Base-by-base conservation (phyloP, 1,140 invertebrate genomes). In the Octopus sinensis region DNA sequence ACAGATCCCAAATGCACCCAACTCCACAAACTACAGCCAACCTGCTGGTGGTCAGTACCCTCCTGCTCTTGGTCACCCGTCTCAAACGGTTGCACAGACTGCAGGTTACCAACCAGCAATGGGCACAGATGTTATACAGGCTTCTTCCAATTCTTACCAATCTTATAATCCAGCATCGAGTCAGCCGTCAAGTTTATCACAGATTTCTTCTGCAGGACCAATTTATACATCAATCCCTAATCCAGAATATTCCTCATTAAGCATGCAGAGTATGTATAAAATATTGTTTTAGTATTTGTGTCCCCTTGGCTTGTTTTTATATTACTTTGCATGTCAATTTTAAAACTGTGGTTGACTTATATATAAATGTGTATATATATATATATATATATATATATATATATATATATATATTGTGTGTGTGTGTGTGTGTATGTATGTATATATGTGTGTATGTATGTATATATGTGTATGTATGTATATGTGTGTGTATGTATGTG, bases 101-200 rank as follows among this genome's bases (percentile, higher is more conserved):
- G 68, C 68, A 12, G 68, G 17, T 23, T 73, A 73, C 68, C 68
- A 7, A 73, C 68, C 17, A 23, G 17, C 68, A n/a, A 13, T 73
- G 17, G 0, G 5, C 6, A 73, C 68, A 73, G 68, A 73, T 73
- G 56, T 62, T 17, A 62, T 62, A 62, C 56, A 62, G 56, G 56
- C 56, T 12, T 17, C 56, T 12, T 17, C 56, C 9, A 62, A 62
- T 62, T 73, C 68, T 73, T 73, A 73, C 30, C 68, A 73, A 23
- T 23, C 68, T 73, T 73, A 73, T 23, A 73, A 73, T 73, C 68
- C 68, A n/a, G 68, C 68, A 73, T 73, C 68, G 17, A 73, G 68
- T 73, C 68, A 86, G 79, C 80, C 82, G 30, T 80, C 43, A 54
- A 53, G 80, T 68, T 82, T 81, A 80, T 80, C 71, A n/a, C 62